A percentile compares a stretch with the other conserved stretches of the same genome.
These are phyloP conservation scores for Drosophila histrio DNA, from an alignment of 2,888 invertebrate species.

Conservation along the genomic window DNA sequence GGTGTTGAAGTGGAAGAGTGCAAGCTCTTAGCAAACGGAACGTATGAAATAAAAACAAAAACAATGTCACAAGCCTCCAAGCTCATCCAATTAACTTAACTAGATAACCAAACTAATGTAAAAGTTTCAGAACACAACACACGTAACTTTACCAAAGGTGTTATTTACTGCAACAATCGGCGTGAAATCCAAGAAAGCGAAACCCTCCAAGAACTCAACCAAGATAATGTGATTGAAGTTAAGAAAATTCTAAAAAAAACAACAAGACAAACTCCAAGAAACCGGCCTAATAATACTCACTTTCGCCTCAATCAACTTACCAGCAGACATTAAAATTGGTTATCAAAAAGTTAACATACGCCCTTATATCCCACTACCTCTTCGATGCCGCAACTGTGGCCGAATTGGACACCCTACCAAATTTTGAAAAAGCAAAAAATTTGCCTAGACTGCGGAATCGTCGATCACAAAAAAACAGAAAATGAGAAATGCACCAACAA, in stretches of 20 bases:
- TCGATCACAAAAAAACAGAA: not conserved
- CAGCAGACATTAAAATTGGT: constrained; percentile 1
- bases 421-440: not conserved
- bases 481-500: not conserved
- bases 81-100: not conserved
- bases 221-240: constrained; percentile 23
- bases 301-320: constrained; percentile 11
- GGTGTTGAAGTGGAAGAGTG: no score
- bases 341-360: not conserved
- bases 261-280: constrained; percentile 14
- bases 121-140: not conserved
- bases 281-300: constrained; percentile 28
- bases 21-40: constrained; percentile 4
- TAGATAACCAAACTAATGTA: not conserved
- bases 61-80: not conserved
- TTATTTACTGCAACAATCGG: no score
- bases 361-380: not conserved
- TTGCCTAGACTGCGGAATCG: not conserved
- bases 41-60: not conserved
- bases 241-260: constrained; percentile 29
- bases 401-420: not conserved
- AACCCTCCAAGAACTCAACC: not conserved
- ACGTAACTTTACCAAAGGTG: no score
- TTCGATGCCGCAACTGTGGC: no score
- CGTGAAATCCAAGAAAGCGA: no score